Conservation (phyloP, 2,888 invertebrate genomes). For the Baccha elongata region DNA sequence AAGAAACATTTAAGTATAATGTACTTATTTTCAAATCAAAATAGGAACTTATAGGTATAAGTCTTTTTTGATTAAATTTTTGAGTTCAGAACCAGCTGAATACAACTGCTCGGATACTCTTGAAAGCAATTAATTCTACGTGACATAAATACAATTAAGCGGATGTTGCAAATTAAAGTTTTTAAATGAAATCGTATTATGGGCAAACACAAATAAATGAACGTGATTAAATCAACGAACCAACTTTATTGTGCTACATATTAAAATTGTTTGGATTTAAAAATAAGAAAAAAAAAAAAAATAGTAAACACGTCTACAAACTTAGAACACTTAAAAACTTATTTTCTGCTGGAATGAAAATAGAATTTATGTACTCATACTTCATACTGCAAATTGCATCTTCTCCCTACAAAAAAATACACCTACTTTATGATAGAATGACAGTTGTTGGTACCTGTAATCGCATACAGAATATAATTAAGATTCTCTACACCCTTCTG, state of each 20-base stretch:
- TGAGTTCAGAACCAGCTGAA: too few species aligned
- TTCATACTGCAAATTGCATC: too few species aligned
- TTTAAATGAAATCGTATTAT: not conserved
- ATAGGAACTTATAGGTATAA: not conserved
- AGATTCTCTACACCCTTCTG: not conserved
- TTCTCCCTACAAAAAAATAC: too few species aligned
- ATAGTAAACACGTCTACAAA: too few species aligned
- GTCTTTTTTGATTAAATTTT: not conserved
- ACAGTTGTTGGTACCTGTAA: not conserved
- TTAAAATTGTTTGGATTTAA: not conserved
- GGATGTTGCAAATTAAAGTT: constrained; percentile 39
- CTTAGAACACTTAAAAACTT: too few species aligned
- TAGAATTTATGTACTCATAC: too few species aligned
- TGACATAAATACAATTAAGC: constrained; percentile 55
- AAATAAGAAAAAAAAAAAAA: not conserved
- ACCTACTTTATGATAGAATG: not conserved
- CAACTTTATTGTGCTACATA: too few species aligned
- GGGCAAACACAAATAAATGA: not conserved
- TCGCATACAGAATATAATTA: constrained; percentile 16
- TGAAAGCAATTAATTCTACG: constrained; percentile 49
- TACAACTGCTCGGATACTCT: not conserved
- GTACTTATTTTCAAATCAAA: not conserved
- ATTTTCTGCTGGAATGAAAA: too few species aligned
- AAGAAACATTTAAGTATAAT: too few species aligned
- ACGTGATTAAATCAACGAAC: not conserved